These are phyloP conservation scores for Cephus nigrinus DNA, from an alignment of 2,888 invertebrate species.

Conservation along the genomic window DNA sequence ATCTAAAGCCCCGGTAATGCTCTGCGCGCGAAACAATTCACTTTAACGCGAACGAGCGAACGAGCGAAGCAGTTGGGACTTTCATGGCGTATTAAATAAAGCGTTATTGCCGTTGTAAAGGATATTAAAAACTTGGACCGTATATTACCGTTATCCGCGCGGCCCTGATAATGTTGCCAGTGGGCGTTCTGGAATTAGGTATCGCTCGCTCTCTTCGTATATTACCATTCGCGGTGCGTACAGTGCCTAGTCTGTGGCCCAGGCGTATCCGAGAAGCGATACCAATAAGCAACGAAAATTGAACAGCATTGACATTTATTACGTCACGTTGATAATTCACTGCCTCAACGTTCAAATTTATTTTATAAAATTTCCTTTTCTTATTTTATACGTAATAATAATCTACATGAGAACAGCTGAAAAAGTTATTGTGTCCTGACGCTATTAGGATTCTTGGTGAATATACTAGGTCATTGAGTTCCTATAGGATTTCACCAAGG, in stretches of 20 bases:
- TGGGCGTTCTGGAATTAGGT: slow-evolving; percentile 6
- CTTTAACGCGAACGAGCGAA: slow-evolving; percentile 23
- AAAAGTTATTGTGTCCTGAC: not conserved
- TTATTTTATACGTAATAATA: not conserved
- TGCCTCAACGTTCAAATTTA: slow-evolving; percentile 17
- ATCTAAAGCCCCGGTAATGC: slow-evolving; percentile 27
- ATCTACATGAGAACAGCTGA: not conserved
- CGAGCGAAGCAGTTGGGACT: slow-evolving; percentile 23
- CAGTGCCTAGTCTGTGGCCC: not conserved
- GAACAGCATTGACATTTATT: slow-evolving; percentile 21
- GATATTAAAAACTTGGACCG: slow-evolving; percentile 27
- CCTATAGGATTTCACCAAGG: not conserved
- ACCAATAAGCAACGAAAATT: not conserved
- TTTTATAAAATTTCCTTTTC: not conserved
- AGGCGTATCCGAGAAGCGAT: not conserved
- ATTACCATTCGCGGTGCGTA: not conserved
- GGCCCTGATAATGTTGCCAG: not conserved
- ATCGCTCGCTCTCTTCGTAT: not conserved
- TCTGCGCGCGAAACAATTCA: slow-evolving; percentile 26
- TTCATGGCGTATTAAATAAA: slow-evolving; percentile 31
- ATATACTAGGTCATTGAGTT: not conserved
- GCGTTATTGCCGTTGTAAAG: slow-evolving; percentile 30
- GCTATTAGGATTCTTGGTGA: not conserved
- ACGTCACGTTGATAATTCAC: slow-evolving; percentile 27
- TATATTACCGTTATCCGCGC: slow-evolving; percentile 5